Evolutionary conservation across 2,113 vertebrate genomes (phyloP), one percentile per base, ranked within the genome.

Genomic region (Triplophysa siluroides): DNA sequence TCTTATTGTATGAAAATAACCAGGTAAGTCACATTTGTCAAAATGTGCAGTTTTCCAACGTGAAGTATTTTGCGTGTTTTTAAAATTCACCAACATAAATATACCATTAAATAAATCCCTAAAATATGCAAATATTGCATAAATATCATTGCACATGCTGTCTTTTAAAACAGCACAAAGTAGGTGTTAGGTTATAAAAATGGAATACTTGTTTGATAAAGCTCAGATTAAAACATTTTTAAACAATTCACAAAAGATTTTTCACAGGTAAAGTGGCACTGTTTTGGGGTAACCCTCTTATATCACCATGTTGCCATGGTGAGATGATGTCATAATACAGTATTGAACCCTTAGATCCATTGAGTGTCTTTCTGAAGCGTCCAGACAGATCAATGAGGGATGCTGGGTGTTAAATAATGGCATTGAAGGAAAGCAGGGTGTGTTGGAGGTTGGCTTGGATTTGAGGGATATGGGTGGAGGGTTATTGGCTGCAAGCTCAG

Each of bases 101-200:
- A 93, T 18, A 77, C 41, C 45, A 16, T 89, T 90, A 90, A 92
- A 92, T 91, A 88, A 80, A 83, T 87, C 88, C 58, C 23, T 86
- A 72, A 77, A 83, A 82, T 84, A 88, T 91, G 91, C 88, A 92
- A 93, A 92, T 92, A 91, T 93, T 92, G 92, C 92, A 93, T 89
- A 89, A 38, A 76, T 70, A 76, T 83, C 24, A 81, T 88, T 33
- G 84, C 73, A 78, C 68, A 78, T 60, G 85, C 64, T 83, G 56
- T 80, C 38, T 83, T 66, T 63, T 38, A 66, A 83, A 76, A 81
- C 71, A 79, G 78, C 76, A 79, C 67, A 84, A 19, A 58, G 77
- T 47, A 76, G 45, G 19, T 68, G n/a, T 76, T 33, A 24, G 33
- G 64, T 47, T 78, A 82, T 81, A 76, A 84, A 69, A 63, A 82